Base-by-base conservation (phyloP, 2,797 vertebrate genomes). In the Carcharodon carcharias region DNA sequence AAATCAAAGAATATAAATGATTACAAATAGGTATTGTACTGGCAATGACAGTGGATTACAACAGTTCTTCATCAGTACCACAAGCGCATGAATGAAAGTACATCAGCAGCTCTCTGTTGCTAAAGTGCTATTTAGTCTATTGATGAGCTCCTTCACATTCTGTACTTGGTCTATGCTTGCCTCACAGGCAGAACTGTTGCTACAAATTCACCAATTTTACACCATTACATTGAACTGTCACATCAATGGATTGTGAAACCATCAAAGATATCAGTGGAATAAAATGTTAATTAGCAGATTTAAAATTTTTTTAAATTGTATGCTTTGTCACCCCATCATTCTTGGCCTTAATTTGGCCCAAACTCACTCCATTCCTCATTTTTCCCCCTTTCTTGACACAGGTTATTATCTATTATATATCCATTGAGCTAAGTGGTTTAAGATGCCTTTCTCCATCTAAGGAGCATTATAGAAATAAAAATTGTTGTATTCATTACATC, bases 11-110 rank as follows among this genome's bases (percentile, higher is more conserved):
- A 3, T 56, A 56, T 7, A n/a, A 50, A 95, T 73, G 89, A 92
- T 23, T 18, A 40, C 58, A 92, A 63, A 92, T n/a, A 89, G 87
- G 54, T 89, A 89, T 56, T 89, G 54, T 9, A 89, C 56, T 35
- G 14, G 4, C 54, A 89, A 31, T 35, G 50, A 89, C 2, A 8
- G 31, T 92, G 56, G 14, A 92, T 92, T 92, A 69, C 93, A 95
- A 69, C 65, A 73, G 63, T 69, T 67, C 40, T 71, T 56, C 50
- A 77, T 35, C 50, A 73, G 67, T 28, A 71, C 50, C 45, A 95
- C 35, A 92, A n/a, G 58, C 56, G 23, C 69, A 54, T 21, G 94
- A 95, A 26, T 95, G 94, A 95, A 92, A 73, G 54, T 73, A 73
- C 69, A 14, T 95, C 45, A 73, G 94, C 50, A 95, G 28, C 58